Percentiles rank a stretch among this genome's conserved stretches.
Conservation (phyloP, 2,113 vertebrate species). For the Nanorana parkeri region DNA sequence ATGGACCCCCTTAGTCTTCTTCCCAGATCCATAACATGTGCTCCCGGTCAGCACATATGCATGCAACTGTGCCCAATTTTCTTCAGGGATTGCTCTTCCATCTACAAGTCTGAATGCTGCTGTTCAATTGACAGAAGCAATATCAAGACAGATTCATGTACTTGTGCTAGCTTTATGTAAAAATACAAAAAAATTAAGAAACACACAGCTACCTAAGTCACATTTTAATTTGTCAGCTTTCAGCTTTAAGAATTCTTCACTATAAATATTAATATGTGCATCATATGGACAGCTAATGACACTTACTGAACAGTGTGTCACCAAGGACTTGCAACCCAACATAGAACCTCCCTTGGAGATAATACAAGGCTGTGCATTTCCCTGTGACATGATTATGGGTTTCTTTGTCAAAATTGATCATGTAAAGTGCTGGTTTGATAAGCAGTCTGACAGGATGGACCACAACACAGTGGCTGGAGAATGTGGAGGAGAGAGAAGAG, state of each 20-base stretch:
- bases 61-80: too few relatives aligned
- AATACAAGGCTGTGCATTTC: neutral
- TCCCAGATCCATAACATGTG: too few relatives aligned
- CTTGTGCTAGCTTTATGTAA: neutral
- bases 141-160: too few relatives aligned
- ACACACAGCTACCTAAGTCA: neutral
- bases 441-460: neutral
- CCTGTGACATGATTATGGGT: conserved; percentile 10
- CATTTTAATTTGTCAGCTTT: neutral
- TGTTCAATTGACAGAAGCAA: too few relatives aligned
- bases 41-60: too few relatives aligned
- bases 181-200: neutral
- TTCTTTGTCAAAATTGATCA: conserved; percentile 10
- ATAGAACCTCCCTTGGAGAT: conserved; percentile 28
- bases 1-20: too few relatives aligned
- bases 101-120: too few relatives aligned
- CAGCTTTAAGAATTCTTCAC: neutral
- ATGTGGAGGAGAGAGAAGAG: neutral
- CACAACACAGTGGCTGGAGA: neutral
- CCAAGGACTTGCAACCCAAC: neutral
- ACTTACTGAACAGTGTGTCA: conserved; percentile 1
- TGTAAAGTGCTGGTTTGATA: conserved; percentile 18
- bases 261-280: conserved; percentile 7
- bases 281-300: conserved; percentile 10
- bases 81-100: too few relatives aligned